Evolutionary conservation across 2,888 invertebrate genomes (phyloP), one percentile per base, ranked within the genome.

Genomic region (Microdon myrmicae): DNA sequence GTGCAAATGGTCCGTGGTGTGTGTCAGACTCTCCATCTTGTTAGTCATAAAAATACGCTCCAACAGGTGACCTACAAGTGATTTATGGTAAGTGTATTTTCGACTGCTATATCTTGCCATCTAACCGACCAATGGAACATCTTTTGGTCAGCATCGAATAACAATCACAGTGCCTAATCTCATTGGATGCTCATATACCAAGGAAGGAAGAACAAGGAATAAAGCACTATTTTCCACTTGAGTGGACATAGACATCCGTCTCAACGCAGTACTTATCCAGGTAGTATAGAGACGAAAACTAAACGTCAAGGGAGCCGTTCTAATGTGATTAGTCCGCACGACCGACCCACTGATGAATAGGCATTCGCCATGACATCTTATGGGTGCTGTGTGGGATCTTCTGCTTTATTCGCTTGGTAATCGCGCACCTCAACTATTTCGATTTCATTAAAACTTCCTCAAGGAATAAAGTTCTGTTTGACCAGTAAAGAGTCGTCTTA

Each of bases 401-500:
- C 5, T 22, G 8, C 22, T 5, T 5, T 8, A 8, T 22, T 22
- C 6, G 6, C 8, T 5, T 22, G 22, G 5, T 8, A 5, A 5
- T 22, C 8, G 5, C 22, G 8, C 22, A 22, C 8, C 22, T 31
- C 31, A 31, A n/a, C n/a, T 29, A 43, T 43, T 43, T 43, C 43
- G 23, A 23, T 31, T 43, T 19, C 31, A 43, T 31, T 43, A 31
- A 43, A 43, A 22, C 22, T 43, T 43, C 43, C 14, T 43, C 31
- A 43, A 43, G 31, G 43, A 43, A 31, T 43, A 23, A 16, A 43
- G 22, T 43, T 43, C 28, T 31, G 43, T 43, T 43, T 31, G 9
- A 23, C 23, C 29, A 22, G 29, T 31, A 23, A 14, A 31, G 10
- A 32, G 1, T 31, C n/a, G n/a, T n/a, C 31, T 31, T 31, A 13